A percentile compares a stretch with the other conserved stretches of the same genome.
These are phyloP conservation scores for Esox niger DNA, from an alignment of 2,113 vertebrate species.

Conservation along the genomic window DNA sequence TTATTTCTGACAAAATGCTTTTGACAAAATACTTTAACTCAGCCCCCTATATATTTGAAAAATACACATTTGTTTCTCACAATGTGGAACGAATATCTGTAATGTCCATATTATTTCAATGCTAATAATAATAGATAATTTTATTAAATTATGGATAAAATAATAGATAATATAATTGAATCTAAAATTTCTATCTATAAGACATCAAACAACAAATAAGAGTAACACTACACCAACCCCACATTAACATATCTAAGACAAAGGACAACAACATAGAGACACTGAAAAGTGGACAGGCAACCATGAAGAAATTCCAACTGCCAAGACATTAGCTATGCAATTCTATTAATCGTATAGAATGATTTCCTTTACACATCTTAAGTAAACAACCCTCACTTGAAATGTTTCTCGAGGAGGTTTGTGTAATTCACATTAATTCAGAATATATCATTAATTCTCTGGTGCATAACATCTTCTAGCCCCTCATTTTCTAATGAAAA, in stretches of 20 bases:
- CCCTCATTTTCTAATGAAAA: conserved; percentile 38
- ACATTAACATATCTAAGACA: not conserved
- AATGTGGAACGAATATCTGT: too few relatives aligned
- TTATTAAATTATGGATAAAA: too few relatives aligned
- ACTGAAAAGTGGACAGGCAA: conserved; percentile 10
- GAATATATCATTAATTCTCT: conserved; percentile 59
- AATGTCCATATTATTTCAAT: too few relatives aligned
- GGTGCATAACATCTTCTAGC: conserved; percentile 36
- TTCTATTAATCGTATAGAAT: too few relatives aligned
- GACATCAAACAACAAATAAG: not conserved
- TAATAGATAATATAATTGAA: not conserved
- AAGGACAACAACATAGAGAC: not conserved
- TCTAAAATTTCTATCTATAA: too few relatives aligned
- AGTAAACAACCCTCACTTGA: conserved; percentile 59
- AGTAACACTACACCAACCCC: not conserved
- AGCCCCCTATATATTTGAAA: too few relatives aligned
- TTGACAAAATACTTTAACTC: too few relatives aligned
- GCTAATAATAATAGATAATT: too few relatives aligned
- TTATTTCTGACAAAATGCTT: too few relatives aligned
- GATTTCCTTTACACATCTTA: conserved; percentile 49
- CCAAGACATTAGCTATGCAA: conserved; percentile 48
- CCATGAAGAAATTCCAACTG: conserved; percentile 21
- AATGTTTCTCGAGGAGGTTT: conserved; percentile 53
- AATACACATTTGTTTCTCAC: too few relatives aligned
- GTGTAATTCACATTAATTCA: conserved; percentile 55